Percentiles rank a stretch among this genome's conserved stretches.
Conservation (phyloP, 2,888 invertebrate species). For the Omphaloscelis lunosa region DNA sequence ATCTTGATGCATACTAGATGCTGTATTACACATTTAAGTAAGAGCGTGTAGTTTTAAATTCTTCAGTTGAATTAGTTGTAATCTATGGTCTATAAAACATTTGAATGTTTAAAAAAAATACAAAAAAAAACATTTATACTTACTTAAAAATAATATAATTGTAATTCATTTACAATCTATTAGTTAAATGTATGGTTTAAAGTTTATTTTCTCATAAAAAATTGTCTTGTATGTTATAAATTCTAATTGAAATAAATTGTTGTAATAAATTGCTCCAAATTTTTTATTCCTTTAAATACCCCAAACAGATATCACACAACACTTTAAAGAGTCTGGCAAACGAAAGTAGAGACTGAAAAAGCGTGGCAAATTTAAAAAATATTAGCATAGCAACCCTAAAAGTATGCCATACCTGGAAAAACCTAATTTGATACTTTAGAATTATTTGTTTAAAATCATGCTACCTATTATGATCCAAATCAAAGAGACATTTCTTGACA, state of each 20-base stretch:
- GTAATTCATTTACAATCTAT: slow-evolving; percentile 54
- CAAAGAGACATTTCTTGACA: no score
- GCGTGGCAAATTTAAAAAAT: no score
- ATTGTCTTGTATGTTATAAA: slow-evolving; percentile 65
- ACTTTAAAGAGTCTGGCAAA: no score
- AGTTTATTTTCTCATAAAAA: slow-evolving; percentile 57
- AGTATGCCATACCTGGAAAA: no score
- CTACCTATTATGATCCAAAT: no score
- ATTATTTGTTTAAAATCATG: no score
- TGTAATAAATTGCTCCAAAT: slow-evolving; percentile 33
- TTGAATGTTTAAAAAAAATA: slow-evolving; percentile 54
- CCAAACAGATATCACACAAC: background rate
- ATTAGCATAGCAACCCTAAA: no score
- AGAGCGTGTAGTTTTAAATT: slow-evolving; percentile 63
- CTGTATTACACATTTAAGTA: slow-evolving; percentile 56
- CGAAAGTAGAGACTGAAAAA: no score
- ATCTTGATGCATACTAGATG: slow-evolving; percentile 64
- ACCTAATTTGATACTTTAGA: no score
- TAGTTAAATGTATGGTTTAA: slow-evolving; percentile 66
- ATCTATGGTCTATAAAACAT: slow-evolving; percentile 65
- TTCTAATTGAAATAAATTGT: slow-evolving; percentile 66
- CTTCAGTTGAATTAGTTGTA: slow-evolving; percentile 70
- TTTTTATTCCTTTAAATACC: slow-evolving; percentile 12
- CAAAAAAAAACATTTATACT: slow-evolving; percentile 52
- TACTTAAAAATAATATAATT: slow-evolving; percentile 50